A percentile compares a stretch with the other conserved stretches of the same genome.
Conservation (phyloP, 2,888 invertebrate genomes). For the Lasioglossum leucozonium region DNA sequence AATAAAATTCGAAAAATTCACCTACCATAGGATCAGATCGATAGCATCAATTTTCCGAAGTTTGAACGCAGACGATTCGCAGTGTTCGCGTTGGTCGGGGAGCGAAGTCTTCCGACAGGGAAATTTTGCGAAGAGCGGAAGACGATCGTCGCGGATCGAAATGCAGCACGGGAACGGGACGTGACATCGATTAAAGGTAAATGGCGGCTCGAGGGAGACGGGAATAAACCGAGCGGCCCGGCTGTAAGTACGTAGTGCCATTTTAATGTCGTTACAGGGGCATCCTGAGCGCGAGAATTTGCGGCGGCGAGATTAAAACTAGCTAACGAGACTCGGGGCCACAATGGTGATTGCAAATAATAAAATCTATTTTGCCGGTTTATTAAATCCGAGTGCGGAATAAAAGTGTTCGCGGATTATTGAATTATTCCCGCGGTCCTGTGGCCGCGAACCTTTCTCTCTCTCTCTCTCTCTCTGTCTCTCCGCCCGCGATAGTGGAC, state of each 20-base stretch:
- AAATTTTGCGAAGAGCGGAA: too few relatives aligned
- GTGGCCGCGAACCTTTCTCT: too few relatives aligned
- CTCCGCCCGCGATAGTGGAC: conserved; percentile 34
- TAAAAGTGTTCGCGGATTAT: conserved; percentile 80
- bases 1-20: background rate
- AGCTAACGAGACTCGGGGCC: conserved; percentile 65
- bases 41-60: too few relatives aligned
- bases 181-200: conserved; percentile 61
- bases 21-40: too few relatives aligned
- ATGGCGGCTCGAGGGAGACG: conserved; percentile 31
- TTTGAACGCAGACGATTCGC: too few relatives aligned
- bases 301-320: conserved; percentile 66
- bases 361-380: conserved; percentile 81
- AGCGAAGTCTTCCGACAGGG: background rate
- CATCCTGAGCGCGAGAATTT: conserved; percentile 61
- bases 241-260: conserved; percentile 58
- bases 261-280: conserved; percentile 61
- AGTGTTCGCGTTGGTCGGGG: background rate
- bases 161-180: conserved; percentile 36
- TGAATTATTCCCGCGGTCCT: conserved; percentile 75
- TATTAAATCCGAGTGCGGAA: conserved; percentile 79
- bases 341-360: conserved; percentile 79
- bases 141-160: background rate
- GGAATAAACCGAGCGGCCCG: conserved; percentile 35
- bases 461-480: too few relatives aligned